Conservation (phyloP, 2,888 invertebrate genomes). For the Dexiosoma caninum region DNA sequence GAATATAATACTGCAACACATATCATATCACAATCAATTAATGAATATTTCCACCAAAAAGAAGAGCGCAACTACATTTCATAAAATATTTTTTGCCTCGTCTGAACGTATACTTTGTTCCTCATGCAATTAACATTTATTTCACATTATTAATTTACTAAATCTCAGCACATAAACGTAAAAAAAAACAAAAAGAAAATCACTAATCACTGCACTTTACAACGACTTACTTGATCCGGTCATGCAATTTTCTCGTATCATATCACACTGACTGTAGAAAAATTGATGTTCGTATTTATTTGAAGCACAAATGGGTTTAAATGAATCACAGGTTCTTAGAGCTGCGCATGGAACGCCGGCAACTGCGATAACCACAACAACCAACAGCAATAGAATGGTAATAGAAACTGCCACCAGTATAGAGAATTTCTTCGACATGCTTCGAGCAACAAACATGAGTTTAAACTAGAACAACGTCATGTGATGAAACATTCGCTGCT, state of each 20-base stretch:
- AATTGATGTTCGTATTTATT: constrained; percentile 72
- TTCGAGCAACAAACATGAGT: constrained; percentile 39
- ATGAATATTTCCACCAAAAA: too few species aligned
- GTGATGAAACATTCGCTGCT: constrained; percentile 6
- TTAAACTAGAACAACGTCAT: constrained; percentile 47
- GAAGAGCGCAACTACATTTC: too few species aligned
- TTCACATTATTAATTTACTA: constrained; percentile 3
- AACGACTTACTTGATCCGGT: constrained; percentile 71
- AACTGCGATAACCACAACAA: constrained; percentile 45
- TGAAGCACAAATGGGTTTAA: constrained; percentile 71
- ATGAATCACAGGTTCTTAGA: constrained; percentile 69
- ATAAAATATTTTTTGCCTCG: too few species aligned
- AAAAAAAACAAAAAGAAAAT: neutral
- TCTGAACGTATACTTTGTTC: too few species aligned
- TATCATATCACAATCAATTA: too few species aligned
- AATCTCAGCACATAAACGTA: neutral
- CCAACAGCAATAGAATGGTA: constrained; percentile 48
- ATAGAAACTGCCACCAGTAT: constrained; percentile 32
- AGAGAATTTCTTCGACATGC: constrained; percentile 53
- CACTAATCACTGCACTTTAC: neutral
- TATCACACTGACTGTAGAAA: constrained; percentile 74
- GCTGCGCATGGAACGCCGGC: constrained; percentile 58
- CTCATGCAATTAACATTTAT: neutral
- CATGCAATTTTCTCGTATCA: constrained; percentile 72
- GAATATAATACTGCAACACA: too few species aligned